Conservation (phyloP, 2,888 invertebrate genomes). For the Dynastes tityus region DNA sequence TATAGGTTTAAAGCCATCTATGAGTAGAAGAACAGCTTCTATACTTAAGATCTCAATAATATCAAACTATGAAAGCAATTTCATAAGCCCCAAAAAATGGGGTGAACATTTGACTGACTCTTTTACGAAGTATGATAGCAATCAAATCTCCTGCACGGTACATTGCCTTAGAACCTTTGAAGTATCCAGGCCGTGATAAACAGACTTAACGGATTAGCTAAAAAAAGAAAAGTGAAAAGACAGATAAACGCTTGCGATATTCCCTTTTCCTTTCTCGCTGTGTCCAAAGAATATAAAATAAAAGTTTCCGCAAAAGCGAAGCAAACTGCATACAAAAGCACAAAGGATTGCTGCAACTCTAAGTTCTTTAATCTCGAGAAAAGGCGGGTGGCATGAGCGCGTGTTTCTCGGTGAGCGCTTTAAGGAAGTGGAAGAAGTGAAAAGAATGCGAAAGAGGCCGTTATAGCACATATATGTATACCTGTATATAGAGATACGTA, state of each 20-base stretch:
- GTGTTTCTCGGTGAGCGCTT: conserved; percentile 15
- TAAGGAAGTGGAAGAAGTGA: conserved; percentile 10
- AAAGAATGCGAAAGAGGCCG: conserved; percentile 18
- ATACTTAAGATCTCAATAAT: no score
- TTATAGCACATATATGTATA: background rate
- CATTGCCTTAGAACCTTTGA: conserved; percentile 1
- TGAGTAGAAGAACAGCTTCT: no score
- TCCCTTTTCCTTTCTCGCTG: background rate
- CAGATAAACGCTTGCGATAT: conserved; percentile 23
- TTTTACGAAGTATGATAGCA: background rate
- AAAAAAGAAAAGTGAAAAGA: conserved; percentile 3
- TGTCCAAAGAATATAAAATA: conserved; percentile 35
- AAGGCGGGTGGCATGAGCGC: conserved; percentile 6
- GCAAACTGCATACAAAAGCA: conserved; percentile 44
- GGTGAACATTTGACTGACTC: background rate
- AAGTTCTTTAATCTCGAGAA: conserved; percentile 44
- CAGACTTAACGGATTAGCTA: conserved; percentile 26
- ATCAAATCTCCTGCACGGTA: conserved; percentile 16
- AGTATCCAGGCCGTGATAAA: conserved; percentile 11
- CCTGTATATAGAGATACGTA: background rate
- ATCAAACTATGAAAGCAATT: no score
- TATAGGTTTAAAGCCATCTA: no score
- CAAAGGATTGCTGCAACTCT: conserved; percentile 38
- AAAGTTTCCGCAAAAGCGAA: conserved; percentile 27
- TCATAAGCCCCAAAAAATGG: no score